Percentiles rank a stretch among this genome's conserved stretches.
phyloP scores from a whole-genome alignment of 2,797 vertebrate genomes.

The Eulemur rubriventer region DNA sequence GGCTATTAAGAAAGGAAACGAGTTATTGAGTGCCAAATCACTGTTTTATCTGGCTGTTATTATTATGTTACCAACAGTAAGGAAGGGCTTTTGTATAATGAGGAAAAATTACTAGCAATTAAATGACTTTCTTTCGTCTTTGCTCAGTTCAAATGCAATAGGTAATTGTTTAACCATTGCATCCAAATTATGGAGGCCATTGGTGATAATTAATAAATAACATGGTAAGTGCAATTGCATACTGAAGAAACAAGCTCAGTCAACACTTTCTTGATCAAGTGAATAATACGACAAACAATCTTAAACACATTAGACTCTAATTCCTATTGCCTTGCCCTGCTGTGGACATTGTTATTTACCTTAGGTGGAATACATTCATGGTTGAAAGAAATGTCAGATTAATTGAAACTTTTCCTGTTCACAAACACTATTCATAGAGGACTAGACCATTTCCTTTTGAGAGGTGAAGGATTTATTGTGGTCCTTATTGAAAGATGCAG shows the following conservation, averaged over 20 bases:
- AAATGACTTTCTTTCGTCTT: conserved; percentile 57
- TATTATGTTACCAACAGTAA: conserved; percentile 40
- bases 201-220: conserved; percentile 60
- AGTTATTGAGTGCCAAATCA: conserved; percentile 28
- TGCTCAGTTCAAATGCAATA: conserved; percentile 50
- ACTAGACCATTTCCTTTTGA: conserved; percentile 31
- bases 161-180: conserved; percentile 63
- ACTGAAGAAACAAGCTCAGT: conserved; percentile 2
- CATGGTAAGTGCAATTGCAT: conserved; percentile 30
- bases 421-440: conserved; percentile 12
- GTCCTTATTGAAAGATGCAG: conserved; percentile 13
- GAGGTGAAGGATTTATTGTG: neutral
- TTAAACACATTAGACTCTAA: neutral
- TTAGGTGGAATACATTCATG: conserved; percentile 15
- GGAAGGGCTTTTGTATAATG: conserved; percentile 44
- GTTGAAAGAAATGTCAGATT: conserved; percentile 21
- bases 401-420: neutral
- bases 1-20: conserved; percentile 52
- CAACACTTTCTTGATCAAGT: conserved; percentile 38
- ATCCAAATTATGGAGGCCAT: conserved; percentile 47
- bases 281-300: neutral
- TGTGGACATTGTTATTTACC: neutral
- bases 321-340: neutral
- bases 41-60: conserved; percentile 54
- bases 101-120: conserved; percentile 67